Base-by-base conservation (phyloP, 2,888 invertebrate species). In the Epinotia brunnichana region DNA sequence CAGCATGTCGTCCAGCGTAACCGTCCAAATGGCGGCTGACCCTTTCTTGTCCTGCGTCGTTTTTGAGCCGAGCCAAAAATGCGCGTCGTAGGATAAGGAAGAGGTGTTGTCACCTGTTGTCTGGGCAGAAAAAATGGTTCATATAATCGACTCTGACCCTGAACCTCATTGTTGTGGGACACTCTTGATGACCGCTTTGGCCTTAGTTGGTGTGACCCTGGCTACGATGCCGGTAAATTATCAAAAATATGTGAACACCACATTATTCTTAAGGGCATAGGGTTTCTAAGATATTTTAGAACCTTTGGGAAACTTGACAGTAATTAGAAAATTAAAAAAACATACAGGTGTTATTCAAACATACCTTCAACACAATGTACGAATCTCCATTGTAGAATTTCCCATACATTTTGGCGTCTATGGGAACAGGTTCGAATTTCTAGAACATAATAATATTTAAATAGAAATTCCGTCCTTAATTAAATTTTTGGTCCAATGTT, bases 1-100 rank as follows among this genome's bases (percentile, higher is more conserved):
- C 5, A 98, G 94, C 81, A 95, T 94, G 81, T 98, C 97, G 81
- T 98, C 98, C 74, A 98, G 90, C 79, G 97, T 97, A 0, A 98
- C 96, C 0, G 97, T 95, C 80, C 95, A 90, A 70, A 96, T 96
- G 0, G 96, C 96, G 0, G 96, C 96, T 0, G 96, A 94, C 0
- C 96, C 96, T 76, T 95, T 94, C 90, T 96, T 96, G 87, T 97
- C 96, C 85, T 96, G 96, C 0, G 96, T 95, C 0, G 97, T 96
- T 79, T 97, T 95, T 62, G 94, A 94, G 29, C 98, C 98, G n/a
- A 98, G 92, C 98, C 98, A 98, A 91, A 97, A 98, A 86, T 98
- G 97, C 2, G 97, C 95, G 84, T 98, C 97, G 95, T 97, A 96
- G 10, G 93, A 87, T 1, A 95, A 89, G 0, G 93, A 85, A 1